Conservation (phyloP, 2,797 vertebrate species). For the Staurois parvus region DNA sequence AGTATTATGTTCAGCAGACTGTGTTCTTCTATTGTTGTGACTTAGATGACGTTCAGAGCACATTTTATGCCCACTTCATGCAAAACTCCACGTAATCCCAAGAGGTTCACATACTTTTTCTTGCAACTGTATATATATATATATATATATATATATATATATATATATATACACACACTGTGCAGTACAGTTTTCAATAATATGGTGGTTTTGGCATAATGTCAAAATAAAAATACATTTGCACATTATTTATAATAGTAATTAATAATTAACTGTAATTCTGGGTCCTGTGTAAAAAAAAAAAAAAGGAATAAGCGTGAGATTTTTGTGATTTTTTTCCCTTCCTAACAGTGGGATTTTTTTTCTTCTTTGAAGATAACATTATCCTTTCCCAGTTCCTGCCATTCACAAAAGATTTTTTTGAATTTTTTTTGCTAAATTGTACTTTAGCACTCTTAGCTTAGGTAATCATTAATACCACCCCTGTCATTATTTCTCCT, state of each 20-base stretch:
- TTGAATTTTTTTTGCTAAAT: not conserved
- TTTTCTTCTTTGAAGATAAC: slow-evolving; percentile 40
- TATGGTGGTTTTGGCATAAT: no score
- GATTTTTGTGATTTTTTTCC: slow-evolving; percentile 3
- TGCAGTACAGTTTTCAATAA: no score
- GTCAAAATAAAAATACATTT: not conserved
- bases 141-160: no score
- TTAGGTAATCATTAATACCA: slow-evolving; percentile 46
- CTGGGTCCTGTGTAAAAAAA: not conserved
- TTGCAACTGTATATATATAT: no score
- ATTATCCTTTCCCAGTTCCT: slow-evolving; percentile 25
- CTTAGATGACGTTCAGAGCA: no score
- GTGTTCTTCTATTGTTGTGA: no score
- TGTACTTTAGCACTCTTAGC: not conserved
- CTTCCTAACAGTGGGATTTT: not conserved
- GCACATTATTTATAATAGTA: not conserved
- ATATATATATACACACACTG: no score
- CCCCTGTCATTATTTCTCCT: slow-evolving; percentile 23
- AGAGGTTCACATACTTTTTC: no score
- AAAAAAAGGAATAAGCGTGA: not conserved
- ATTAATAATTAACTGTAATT: not conserved
- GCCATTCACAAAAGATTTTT: slow-evolving; percentile 16
- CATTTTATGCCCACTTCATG: no score
- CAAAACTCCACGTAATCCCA: no score
- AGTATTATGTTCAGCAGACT: no score